Evolutionary conservation across 1,140 invertebrate genomes (phyloP), one percentile per base, ranked within the genome.

Genomic region (Hermetia illucens): DNA sequence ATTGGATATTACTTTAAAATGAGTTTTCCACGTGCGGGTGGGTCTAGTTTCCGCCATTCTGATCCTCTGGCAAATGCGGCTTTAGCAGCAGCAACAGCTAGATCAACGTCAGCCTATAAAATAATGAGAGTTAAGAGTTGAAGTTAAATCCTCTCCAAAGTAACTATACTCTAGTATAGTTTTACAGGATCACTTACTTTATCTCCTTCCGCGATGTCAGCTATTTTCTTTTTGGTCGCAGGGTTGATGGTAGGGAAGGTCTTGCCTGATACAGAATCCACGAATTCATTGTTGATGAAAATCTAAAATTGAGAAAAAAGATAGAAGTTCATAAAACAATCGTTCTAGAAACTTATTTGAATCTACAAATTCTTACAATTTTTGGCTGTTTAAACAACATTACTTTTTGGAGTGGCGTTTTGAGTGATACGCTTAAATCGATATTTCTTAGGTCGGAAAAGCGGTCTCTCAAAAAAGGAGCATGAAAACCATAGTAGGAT

Each of bases 211-310:
- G 82, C 67, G 12, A 95, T 74, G 49, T 89, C 64, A 17, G 63
- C 60, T 43, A 95, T 90, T 43, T 78, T 74, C 48, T 77, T 66
- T 36, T 75, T 85, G 49, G 74, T 87, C 4, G 75, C 68, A 39
- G 91, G 90, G 63, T 94, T 92, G 37, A 85, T 63, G 0, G 75
- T 77, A 8, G 69, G 53, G 57, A 80, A 83, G 38, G 70, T 81
- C 53, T 79, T 81, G 41, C 71, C 70, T 44, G 71, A 82, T 1
- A 70, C 66, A 3, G 88, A 69, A 54, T 91, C 75, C 29, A 88
- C 81, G 64, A 84, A 95, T 58, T 90, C 79, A 61, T 93, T 93
- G 66, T 93, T 87, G 52, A 94, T 93, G 53, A 94, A 94, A 10
- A 92, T 62, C 88, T 93, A 50, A 24, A 75, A 68, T 41, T 43